Conservation (phyloP, 1,140 invertebrate species). For the Megalopta genalis region DNA sequence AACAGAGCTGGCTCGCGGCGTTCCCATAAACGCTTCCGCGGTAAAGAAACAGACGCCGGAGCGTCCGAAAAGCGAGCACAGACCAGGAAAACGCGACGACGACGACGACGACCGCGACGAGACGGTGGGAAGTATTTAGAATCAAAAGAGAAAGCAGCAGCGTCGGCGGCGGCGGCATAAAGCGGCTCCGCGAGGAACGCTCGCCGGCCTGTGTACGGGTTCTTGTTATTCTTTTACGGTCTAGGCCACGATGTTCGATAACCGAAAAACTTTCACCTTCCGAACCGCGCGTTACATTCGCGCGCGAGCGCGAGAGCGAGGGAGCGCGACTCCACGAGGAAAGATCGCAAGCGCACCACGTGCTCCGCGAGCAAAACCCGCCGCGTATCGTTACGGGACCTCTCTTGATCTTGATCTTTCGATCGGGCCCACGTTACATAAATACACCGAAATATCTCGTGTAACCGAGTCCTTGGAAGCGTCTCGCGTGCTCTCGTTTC, state of each 20-base stretch:
- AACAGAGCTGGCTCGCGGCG: neutral
- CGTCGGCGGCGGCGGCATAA: constrained; percentile 46
- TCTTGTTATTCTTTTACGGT: constrained; percentile 65
- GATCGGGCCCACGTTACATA: constrained; percentile 35
- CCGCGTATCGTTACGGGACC: neutral
- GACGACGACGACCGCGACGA: no score
- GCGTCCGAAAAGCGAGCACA: neutral
- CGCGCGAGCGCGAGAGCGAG: constrained; percentile 7
- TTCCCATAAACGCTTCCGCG: neutral
- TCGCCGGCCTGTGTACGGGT: constrained; percentile 16
- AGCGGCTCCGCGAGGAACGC: constrained; percentile 30
- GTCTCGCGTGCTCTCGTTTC: neutral
- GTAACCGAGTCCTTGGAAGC: neutral
- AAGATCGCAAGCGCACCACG: constrained; percentile 18
- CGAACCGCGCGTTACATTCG: constrained; percentile 33
- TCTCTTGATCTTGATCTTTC: constrained; percentile 57
- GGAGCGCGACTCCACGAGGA: constrained; percentile 27
- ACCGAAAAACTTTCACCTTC: constrained; percentile 72
- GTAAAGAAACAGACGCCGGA: neutral
- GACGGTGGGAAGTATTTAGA: constrained; percentile 11
- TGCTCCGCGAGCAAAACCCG: constrained; percentile 1
- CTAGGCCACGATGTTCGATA: constrained; percentile 73
- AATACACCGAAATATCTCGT: constrained; percentile 39
- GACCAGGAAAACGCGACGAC: neutral
- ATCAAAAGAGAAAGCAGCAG: constrained; percentile 62